A percentile compares a stretch with the other conserved stretches of the same genome.
phyloP scores from a whole-genome alignment of 2,888 invertebrate species.

The Aplocera efformata region DNA sequence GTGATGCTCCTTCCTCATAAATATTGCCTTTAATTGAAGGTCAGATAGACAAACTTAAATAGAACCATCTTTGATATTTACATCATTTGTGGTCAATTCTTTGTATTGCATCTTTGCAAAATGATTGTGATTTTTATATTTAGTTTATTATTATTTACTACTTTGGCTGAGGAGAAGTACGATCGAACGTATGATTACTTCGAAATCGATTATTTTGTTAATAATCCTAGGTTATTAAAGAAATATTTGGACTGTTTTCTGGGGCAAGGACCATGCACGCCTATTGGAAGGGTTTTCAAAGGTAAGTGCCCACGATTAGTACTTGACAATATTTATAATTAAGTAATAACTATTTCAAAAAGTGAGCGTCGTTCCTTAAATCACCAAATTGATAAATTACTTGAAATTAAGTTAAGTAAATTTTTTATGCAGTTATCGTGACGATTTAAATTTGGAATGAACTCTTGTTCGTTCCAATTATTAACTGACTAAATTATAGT shows the following conservation, averaged over 20 bases:
- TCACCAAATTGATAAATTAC: no score
- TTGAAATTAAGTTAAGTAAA: no score
- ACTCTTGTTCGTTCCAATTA: no score
- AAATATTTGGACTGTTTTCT: constrained; percentile 84
- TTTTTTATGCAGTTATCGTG: no score
- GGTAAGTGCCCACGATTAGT: constrained; percentile 52
- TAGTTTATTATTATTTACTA: constrained; percentile 23
- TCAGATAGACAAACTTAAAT: constrained; percentile 48
- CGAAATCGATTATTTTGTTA: constrained; percentile 83
- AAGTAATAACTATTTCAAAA: no score
- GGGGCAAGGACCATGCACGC: constrained; percentile 57
- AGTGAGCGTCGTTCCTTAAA: no score
- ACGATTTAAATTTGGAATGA: no score
- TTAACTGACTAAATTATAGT: no score
- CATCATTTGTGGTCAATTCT: constrained; percentile 37
- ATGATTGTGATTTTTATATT: constrained; percentile 26
- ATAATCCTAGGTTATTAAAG: constrained; percentile 82
- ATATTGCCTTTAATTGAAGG: constrained; percentile 46
- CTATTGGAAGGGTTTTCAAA: constrained; percentile 57
- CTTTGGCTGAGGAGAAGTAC: constrained; percentile 39
- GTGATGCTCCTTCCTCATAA: constrained; percentile 33
- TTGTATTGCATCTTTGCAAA: constrained; percentile 26
- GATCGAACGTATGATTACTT: constrained; percentile 82
- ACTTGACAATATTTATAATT: no score
- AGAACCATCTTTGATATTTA: constrained; percentile 38